Base-by-base conservation (phyloP, 2,113 vertebrate species). In the Callospermophilus lateralis region DNA sequence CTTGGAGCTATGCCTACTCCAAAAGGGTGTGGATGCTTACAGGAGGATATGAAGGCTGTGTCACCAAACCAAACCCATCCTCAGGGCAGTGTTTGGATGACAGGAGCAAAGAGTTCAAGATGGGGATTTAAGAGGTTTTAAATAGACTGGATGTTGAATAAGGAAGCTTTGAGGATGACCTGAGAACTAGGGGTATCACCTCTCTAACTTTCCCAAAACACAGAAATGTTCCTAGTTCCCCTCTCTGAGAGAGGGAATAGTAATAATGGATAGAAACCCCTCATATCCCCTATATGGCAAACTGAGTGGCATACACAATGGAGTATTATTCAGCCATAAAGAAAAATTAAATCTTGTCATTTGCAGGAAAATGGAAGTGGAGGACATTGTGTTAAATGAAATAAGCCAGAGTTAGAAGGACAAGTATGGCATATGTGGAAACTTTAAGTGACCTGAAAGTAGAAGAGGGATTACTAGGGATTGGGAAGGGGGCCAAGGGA, bases 181-280 rank as follows among this genome's bases (percentile, higher is more conserved):
- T 81, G 51, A 94, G 20, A 61, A 42, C 68, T 68, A 87, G 22
- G 58, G 22, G 13, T 76, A 26, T 51, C 24, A 73, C 32, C 42
- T 76, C 45, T 94, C 13, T 78, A 84, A 84, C 70, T 74, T 92
- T 94, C 89, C 84, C 65, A 79, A 42, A 94, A 78, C 39, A 84
- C 30, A 84, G 22, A 28, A 63, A 53, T 70, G 48, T 87, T 20
- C 42, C 68, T 68, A 76, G 68, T 32, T 16, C 32, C 61, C 48
- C 22, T 51, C 6, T 88, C 61, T 58, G 78, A 88, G 24, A 61
- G 45, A 88, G 83, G 77, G 90, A 94, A 88, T 22, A 70, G 68
- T 61, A 83, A 77, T 61, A 13, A n/a, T 42, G n/a, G 34, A 22
- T 70, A 37, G 39, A 88, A 63, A 10, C 61, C 51, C n/a, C 83